Conservation (phyloP, 1,140 invertebrate genomes). For the Temnothorax curvispinosus region DNA sequence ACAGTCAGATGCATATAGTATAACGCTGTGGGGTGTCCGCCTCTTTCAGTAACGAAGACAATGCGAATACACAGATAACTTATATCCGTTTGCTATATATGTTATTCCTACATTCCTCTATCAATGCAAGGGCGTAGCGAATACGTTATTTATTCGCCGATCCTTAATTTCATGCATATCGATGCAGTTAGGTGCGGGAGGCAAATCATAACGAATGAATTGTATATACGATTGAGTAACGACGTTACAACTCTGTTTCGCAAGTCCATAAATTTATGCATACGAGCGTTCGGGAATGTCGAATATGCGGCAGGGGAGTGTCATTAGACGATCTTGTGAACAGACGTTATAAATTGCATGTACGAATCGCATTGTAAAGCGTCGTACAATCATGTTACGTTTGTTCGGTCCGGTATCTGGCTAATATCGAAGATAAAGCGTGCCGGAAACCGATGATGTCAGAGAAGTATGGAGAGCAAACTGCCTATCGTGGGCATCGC, state of each 20-base stretch:
- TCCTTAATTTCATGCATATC: constrained; percentile 29
- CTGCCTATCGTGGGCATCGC: neutral
- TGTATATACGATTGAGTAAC: constrained; percentile 34
- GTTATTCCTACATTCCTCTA: neutral
- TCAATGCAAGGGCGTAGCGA: neutral
- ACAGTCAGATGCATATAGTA: neutral
- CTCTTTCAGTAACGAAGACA: neutral
- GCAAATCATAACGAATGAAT: constrained; percentile 47
- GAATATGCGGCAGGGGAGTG: constrained; percentile 17
- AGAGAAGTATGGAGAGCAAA: neutral
- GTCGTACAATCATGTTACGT: neutral
- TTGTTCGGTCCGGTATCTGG: neutral
- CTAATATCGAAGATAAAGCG: neutral
- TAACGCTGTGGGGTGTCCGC: neutral
- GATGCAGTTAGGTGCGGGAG: neutral
- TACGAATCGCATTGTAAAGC: constrained; percentile 5
- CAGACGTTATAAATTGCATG: constrained; percentile 15
- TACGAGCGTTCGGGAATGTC: constrained; percentile 15
- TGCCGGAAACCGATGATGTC: neutral
- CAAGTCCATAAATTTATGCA: constrained; percentile 32
- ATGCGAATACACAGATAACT: neutral
- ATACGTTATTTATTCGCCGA: constrained; percentile 9
- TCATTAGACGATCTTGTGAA: neutral
- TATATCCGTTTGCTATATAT: neutral
- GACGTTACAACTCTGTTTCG: constrained; percentile 26